Evolutionary conservation across 2,888 invertebrate species (phyloP).

Genomic region (Melitaea athalia): DNA sequence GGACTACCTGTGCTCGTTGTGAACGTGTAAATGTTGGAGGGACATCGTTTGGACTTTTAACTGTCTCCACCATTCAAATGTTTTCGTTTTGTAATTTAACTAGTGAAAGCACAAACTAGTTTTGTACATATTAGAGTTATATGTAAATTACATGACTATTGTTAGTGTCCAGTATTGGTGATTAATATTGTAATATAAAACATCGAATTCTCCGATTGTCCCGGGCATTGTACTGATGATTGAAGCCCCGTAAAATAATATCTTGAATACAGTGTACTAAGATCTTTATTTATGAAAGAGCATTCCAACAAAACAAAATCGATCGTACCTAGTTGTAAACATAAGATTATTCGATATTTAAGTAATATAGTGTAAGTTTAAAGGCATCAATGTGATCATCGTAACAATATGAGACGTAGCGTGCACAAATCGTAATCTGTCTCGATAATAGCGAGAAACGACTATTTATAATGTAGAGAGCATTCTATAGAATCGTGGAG

Average conservation of each 20-base stretch:
- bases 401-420: slow-evolving; percentile 72
- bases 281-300: slow-evolving; percentile 73
- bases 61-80: slow-evolving; percentile 27
- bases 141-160: slow-evolving; percentile 71
- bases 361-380: slow-evolving; percentile 65
- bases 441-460: slow-evolving; percentile 63
- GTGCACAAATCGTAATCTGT: slow-evolving; percentile 76
- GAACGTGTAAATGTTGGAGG: slow-evolving; percentile 39
- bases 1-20: slow-evolving; percentile 50
- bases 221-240: slow-evolving; percentile 77
- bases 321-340: slow-evolving; percentile 68
- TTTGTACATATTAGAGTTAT: slow-evolving; percentile 79
- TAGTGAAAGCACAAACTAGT: slow-evolving; percentile 78
- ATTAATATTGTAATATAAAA: slow-evolving; percentile 65
- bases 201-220: slow-evolving; percentile 73
- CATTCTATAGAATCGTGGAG: slow-evolving; percentile 72
- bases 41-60: slow-evolving; percentile 9
- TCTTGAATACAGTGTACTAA: slow-evolving; percentile 61
- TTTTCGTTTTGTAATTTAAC: slow-evolving; percentile 55
- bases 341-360: slow-evolving; percentile 61
- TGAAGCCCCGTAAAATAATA: slow-evolving; percentile 55
- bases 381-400: slow-evolving; percentile 77
- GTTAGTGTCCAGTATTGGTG: slow-evolving; percentile 63
- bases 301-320: slow-evolving; percentile 77
- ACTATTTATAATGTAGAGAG: slow-evolving; percentile 66